Evolutionary conservation across 2,888 invertebrate species (phyloP).

Genomic region (Hyles lineata): DNA sequence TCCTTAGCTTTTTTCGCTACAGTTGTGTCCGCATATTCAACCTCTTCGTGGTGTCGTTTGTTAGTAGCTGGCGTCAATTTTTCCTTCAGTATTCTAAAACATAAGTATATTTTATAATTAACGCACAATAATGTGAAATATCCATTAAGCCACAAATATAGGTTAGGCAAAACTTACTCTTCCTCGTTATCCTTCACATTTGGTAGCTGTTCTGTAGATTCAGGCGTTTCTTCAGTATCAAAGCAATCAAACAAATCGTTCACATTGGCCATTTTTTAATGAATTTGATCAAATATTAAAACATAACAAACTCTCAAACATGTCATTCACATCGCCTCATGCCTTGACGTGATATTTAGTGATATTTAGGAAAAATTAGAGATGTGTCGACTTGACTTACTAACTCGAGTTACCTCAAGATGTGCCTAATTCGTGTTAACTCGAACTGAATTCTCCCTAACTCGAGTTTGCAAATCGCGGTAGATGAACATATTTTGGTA

Average conservation of each 20-base stretch:
- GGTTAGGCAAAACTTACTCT: constrained; percentile 65
- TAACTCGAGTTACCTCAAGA: no score
- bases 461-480: no score
- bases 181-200: constrained; percentile 53
- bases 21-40: constrained; percentile 64
- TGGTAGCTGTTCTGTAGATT: constrained; percentile 60
- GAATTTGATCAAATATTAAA: not conserved
- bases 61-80: constrained; percentile 48
- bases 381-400: no score
- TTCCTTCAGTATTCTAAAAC: constrained; percentile 46
- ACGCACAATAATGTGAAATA: constrained; percentile 13
- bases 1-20: constrained; percentile 61
- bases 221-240: constrained; percentile 61
- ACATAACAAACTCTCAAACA: constrained; percentile 4
- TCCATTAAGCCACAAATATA: constrained; percentile 42
- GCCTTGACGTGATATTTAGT: not conserved
- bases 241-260: constrained; percentile 77
- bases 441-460: no score
- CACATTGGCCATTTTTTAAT: constrained; percentile 63
- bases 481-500: no score
- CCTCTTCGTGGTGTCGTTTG: constrained; percentile 71
- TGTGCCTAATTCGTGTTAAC: no score
- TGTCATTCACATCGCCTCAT: not conserved
- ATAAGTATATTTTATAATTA: constrained; percentile 24
- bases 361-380: no score